phyloP scores from a whole-genome alignment of 1,140 invertebrate genomes.

The Artemia franciscana region DNA sequence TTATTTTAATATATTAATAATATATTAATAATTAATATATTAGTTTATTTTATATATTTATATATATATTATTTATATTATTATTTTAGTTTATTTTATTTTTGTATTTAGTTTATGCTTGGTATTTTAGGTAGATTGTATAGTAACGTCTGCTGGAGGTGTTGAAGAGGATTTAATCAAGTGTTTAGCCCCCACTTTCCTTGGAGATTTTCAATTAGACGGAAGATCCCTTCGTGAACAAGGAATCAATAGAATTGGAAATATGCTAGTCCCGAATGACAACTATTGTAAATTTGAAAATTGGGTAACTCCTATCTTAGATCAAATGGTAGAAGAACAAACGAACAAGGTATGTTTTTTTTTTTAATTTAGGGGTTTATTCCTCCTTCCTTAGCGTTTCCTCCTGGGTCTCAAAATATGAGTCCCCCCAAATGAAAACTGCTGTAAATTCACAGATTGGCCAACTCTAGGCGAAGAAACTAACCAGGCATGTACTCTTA shows the following conservation, averaged over 20 bases:
- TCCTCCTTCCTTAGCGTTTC: too few species aligned
- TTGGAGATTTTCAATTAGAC: slow-evolving; percentile 69
- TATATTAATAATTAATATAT: too few species aligned
- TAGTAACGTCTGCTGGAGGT: slow-evolving; percentile 93
- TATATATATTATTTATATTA: neutral
- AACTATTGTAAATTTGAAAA: slow-evolving; percentile 98
- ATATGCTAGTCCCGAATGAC: slow-evolving; percentile 89
- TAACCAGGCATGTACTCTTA: too few species aligned
- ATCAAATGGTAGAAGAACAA: slow-evolving; percentile 77
- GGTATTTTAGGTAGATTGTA: slow-evolving; percentile 51
- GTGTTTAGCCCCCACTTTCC: slow-evolving; percentile 77
- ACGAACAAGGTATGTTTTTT: slow-evolving; percentile 28
- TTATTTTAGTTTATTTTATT: neutral
- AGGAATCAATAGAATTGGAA: slow-evolving; percentile 92
- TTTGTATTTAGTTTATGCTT: neutral
- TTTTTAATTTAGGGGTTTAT: too few species aligned
- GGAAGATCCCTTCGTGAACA: slow-evolving; percentile 50
- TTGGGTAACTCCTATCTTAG: slow-evolving; percentile 85
- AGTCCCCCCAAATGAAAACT: too few species aligned
- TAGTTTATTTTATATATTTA: slow-evolving; percentile 2
- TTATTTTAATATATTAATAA: neutral
- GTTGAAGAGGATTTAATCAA: slow-evolving; percentile 99
- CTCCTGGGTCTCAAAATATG: too few species aligned
- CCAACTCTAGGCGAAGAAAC: too few species aligned
- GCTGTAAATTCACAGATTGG: too few species aligned